Percentiles rank a stretch among this genome's conserved stretches.
These are phyloP conservation scores for Epistrophe grossulariae DNA, from an alignment of 2,888 invertebrate species.

Conservation along the genomic window DNA sequence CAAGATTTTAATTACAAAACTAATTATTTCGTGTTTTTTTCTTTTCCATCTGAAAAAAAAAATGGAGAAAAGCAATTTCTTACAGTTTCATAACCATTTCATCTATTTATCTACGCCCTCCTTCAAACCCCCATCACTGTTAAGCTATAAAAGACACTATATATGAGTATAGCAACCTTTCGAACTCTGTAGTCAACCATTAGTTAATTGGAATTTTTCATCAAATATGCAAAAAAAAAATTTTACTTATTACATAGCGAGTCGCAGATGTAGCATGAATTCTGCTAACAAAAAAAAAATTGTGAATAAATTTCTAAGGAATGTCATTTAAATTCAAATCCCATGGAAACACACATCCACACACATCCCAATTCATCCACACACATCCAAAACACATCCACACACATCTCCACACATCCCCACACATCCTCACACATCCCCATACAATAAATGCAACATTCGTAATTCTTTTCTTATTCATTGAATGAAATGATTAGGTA, in stretches of 20 bases:
- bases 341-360: not conserved
- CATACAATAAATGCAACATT: not conserved
- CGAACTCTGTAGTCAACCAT: slow-evolving; percentile 34
- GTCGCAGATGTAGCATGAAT: not conserved
- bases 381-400: too few species aligned
- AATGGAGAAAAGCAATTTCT: not conserved
- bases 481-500: not conserved
- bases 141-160: not conserved
- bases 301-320: slow-evolving; percentile 25
- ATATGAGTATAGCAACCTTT: not conserved
- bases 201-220: slow-evolving; percentile 58
- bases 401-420: not conserved
- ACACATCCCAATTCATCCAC: not conserved
- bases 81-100: not conserved
- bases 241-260: not conserved
- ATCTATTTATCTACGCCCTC: too few species aligned
- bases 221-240: slow-evolving; percentile 57
- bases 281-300: not conserved
- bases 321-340: slow-evolving; percentile 16
- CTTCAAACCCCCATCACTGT: not conserved
- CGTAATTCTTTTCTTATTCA: slow-evolving; percentile 17
- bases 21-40: not conserved
- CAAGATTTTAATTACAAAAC: not conserved
- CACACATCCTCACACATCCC: not conserved
- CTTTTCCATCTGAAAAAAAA: not conserved